Conservation (phyloP, 2,888 invertebrate genomes). For the Steinernema hermaphroditum region DNA sequence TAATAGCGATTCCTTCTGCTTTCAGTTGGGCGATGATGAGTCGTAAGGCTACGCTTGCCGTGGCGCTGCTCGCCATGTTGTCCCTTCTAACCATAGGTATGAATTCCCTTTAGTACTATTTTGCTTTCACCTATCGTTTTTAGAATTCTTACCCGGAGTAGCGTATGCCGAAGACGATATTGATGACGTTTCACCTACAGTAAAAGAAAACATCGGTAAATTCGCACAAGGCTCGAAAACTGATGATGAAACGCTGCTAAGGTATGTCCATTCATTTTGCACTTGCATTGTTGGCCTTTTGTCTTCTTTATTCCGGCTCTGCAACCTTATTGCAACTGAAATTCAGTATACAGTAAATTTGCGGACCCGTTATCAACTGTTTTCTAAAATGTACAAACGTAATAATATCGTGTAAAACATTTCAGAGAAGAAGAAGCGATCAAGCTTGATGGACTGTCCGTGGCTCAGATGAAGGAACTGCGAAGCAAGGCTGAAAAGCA, state of each 20-base stretch:
- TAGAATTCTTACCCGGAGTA: background rate
- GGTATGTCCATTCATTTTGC: constrained; percentile 60
- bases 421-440: constrained; percentile 91
- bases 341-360: too few relatives aligned
- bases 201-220: constrained; percentile 78
- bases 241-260: constrained; percentile 83
- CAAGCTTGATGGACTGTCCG: constrained; percentile 88
- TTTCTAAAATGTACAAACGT: too few relatives aligned
- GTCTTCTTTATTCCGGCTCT: too few relatives aligned
- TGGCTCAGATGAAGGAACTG: constrained; percentile 87
- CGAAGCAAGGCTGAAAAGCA: constrained; percentile 77
- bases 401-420: too few relatives aligned
- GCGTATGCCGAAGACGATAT: constrained; percentile 52
- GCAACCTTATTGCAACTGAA: too few relatives aligned
- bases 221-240: constrained; percentile 86
- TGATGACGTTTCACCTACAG: constrained; percentile 67
- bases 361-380: too few relatives aligned
- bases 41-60: background rate
- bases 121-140: too few relatives aligned
- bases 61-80: background rate
- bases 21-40: background rate
- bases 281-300: too few relatives aligned
- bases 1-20: background rate
- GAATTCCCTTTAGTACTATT: too few relatives aligned
- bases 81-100: background rate